These are phyloP conservation scores for Bombyx huttoni DNA, from an alignment of 2,888 invertebrate genomes.

Conservation along the genomic window DNA sequence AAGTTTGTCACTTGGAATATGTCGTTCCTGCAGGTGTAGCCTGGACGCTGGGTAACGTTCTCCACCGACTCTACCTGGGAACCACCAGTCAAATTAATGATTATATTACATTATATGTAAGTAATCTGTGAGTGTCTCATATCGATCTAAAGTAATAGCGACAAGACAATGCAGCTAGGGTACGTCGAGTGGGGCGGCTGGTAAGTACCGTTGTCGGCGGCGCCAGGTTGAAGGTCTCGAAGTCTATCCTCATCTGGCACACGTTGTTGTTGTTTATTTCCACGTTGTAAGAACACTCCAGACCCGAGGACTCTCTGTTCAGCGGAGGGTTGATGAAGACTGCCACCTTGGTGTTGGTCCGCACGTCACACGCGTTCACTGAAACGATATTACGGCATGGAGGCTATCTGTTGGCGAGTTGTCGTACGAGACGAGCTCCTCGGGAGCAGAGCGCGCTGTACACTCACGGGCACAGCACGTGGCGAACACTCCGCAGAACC, in stretches of 20 bases:
- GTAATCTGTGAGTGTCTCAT: too few species aligned
- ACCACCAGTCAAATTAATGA: too few species aligned
- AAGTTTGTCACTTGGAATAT: slow-evolving; percentile 64
- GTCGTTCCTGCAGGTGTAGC: slow-evolving; percentile 62
- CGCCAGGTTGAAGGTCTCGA: slow-evolving; percentile 68
- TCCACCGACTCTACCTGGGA: slow-evolving; percentile 51
- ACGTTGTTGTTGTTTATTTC: slow-evolving; percentile 73
- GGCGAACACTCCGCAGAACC: slow-evolving; percentile 63
- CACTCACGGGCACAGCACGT: slow-evolving; percentile 64
- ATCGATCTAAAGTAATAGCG: too few species aligned
- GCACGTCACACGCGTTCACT: slow-evolving; percentile 62
- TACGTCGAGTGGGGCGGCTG: background rate
- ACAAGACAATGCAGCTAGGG: too few species aligned
- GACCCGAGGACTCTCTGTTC: slow-evolving; percentile 45
- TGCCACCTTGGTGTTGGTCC: slow-evolving; percentile 53
- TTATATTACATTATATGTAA: too few species aligned
- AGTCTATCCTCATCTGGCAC: slow-evolving; percentile 74
- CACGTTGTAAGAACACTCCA: slow-evolving; percentile 68
- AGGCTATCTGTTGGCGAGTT: too few species aligned
- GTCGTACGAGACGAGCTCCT: too few species aligned
- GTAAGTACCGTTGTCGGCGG: slow-evolving; percentile 48
- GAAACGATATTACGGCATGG: slow-evolving; percentile 7
- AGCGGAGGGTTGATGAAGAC: slow-evolving; percentile 64
- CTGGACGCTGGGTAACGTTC: slow-evolving; percentile 56
- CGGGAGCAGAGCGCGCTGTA: too few species aligned